phyloP scores from a whole-genome alignment of 2,888 invertebrate species.

The Tubulanus polymorphus region DNA sequence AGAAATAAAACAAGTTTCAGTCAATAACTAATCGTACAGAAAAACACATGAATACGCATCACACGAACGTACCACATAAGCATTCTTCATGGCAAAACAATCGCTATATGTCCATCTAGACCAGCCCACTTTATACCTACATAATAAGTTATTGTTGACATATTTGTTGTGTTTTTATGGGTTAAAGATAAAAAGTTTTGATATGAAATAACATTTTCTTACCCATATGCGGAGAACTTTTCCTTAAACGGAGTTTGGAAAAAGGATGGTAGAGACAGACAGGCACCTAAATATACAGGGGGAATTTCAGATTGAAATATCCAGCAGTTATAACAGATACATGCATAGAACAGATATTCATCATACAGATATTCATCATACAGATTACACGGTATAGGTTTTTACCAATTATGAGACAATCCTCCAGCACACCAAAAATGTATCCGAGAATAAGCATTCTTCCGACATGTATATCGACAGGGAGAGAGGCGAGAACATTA shows the following conservation, averaged over 20 bases:
- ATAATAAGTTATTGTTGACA: not conserved
- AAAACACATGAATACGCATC: not conserved
- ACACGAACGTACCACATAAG: slow-evolving; percentile 64
- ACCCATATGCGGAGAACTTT: slow-evolving; percentile 57
- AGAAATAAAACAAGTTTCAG: not conserved
- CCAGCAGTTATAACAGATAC: no score
- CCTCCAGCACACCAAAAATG: slow-evolving; percentile 78
- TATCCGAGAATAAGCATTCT: slow-evolving; percentile 84
- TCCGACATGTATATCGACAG: slow-evolving; percentile 75
- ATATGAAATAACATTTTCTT: slow-evolving; percentile 7
- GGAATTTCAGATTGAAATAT: no score
- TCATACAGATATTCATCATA: no score
- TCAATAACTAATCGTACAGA: not conserved
- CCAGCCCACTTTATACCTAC: not conserved
- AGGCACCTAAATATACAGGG: slow-evolving; percentile 63
- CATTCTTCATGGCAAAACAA: slow-evolving; percentile 73
- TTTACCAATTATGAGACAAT: slow-evolving; percentile 74
- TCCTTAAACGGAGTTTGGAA: slow-evolving; percentile 72
- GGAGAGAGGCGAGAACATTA: slow-evolving; percentile 73
- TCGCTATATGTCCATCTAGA: slow-evolving; percentile 64
- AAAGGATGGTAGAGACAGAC: slow-evolving; percentile 74
- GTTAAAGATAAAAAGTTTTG: no score
- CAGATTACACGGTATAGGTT: no score
- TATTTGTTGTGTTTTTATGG: no score
- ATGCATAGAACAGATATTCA: no score